Evolutionary conservation across 2,113 vertebrate genomes (phyloP).

Genomic region (Gnathonemus longibarbis): DNA sequence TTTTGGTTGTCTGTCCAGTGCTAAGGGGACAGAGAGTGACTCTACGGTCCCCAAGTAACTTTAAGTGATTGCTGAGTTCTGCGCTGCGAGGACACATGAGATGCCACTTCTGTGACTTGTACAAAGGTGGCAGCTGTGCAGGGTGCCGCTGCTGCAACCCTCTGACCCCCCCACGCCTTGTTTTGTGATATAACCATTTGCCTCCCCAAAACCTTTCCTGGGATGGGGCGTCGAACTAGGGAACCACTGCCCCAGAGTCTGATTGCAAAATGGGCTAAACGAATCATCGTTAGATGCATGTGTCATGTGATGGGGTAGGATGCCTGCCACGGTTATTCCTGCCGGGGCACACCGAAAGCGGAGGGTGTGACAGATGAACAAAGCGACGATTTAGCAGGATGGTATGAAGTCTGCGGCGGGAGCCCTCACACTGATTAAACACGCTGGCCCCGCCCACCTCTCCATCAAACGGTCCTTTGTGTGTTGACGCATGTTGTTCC

Average conservation of each 20-base stretch:
- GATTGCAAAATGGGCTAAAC: not conserved
- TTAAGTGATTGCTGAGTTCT: not conserved
- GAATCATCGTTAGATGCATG: not conserved
- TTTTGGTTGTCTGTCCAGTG: not conserved
- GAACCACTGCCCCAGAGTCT: not conserved
- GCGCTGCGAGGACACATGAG: not conserved
- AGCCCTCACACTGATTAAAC: not conserved
- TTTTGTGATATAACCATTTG: not conserved
- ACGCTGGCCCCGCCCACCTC: not conserved
- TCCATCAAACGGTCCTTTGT: not conserved
- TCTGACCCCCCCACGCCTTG: not conserved
- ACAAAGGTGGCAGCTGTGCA: not conserved
- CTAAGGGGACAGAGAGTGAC: not conserved
- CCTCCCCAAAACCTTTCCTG: not conserved
- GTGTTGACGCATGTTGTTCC: not conserved
- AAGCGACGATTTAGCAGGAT: not conserved
- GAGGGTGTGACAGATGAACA: not conserved
- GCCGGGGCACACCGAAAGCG: not conserved
- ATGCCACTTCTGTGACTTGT: not conserved
- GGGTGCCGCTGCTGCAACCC: not conserved
- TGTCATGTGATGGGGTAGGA: not conserved
- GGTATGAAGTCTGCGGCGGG: not conserved
- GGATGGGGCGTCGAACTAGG: not conserved
- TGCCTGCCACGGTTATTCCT: not conserved
- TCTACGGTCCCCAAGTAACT: not conserved